A percentile compares a stretch with the other conserved stretches of the same genome.
These are phyloP conservation scores for Phyllostomus hastatus DNA, from an alignment of 2,113 vertebrate genomes.

Conservation along the genomic window DNA sequence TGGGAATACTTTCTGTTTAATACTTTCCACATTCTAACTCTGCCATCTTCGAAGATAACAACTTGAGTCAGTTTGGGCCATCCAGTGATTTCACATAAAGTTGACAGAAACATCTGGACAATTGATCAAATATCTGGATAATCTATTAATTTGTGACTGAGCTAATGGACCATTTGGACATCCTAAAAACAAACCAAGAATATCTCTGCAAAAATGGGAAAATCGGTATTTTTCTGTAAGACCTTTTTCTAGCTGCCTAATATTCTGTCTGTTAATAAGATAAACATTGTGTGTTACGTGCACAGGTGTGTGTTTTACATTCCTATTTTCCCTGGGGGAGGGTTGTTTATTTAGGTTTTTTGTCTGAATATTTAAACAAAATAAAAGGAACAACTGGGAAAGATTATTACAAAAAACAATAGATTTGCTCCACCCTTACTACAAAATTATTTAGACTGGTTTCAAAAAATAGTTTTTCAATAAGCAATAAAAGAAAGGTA, in stretches of 20 bases:
- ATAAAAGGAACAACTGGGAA: constrained; percentile 76
- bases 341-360: constrained; percentile 77
- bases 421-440: constrained; percentile 75
- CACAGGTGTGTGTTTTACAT: constrained; percentile 38
- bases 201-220: neutral
- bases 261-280: neutral
- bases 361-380: constrained; percentile 73
- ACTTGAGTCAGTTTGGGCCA: neutral
- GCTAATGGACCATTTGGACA: neutral
- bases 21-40: neutral
- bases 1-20: neutral
- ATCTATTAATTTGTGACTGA: neutral
- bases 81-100: constrained; percentile 15
- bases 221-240: constrained; percentile 19
- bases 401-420: constrained; percentile 67
- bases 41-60: neutral
- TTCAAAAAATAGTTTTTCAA: constrained; percentile 65
- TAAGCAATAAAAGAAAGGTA: constrained; percentile 49
- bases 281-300: neutral
- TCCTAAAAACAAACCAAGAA: neutral
- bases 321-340: constrained; percentile 46
- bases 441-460: constrained; percentile 72
- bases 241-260: neutral
- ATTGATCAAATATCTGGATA: constrained; percentile 16
- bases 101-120: neutral